Conservation (phyloP, 2,113 vertebrate species). For the Ardeotis arabs region DNA sequence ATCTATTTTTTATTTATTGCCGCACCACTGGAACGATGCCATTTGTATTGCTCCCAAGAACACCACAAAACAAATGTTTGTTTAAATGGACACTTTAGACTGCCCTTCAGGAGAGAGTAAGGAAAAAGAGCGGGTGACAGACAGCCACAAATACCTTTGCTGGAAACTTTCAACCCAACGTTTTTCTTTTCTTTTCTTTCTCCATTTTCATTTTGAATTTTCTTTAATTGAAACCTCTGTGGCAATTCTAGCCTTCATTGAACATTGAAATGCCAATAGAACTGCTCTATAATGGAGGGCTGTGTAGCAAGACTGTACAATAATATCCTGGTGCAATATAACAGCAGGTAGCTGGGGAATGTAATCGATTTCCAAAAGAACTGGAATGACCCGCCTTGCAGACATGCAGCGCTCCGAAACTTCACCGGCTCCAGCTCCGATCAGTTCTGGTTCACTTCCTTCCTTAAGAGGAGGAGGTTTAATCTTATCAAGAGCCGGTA, state of each 20-base stretch:
- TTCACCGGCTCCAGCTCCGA: neutral
- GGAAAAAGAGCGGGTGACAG: neutral
- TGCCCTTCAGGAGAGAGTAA: neutral
- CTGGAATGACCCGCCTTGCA: constrained; percentile 39
- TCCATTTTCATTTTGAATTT: constrained; percentile 39
- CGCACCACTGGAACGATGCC: neutral
- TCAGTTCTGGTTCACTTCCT: constrained; percentile 57
- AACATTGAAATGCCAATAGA: constrained; percentile 60
- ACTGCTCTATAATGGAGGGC: constrained; percentile 42
- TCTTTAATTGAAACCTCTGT: constrained; percentile 59
- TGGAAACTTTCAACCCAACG: neutral
- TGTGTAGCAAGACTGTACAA: constrained; percentile 52
- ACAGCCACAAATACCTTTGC: constrained; percentile 6
- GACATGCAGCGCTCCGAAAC: constrained; percentile 2
- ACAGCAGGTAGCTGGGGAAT: constrained; percentile 63
- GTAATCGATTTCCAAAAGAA: constrained; percentile 68
- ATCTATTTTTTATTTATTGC: constrained; percentile 22
- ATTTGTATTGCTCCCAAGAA: neutral
- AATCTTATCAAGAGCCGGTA: neutral
- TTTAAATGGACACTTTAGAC: neutral
- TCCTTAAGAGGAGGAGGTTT: constrained; percentile 46
- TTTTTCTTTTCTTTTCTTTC: neutral
- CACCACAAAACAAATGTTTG: neutral
- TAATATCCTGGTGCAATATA: constrained; percentile 61
- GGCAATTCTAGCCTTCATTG: constrained; percentile 53